Evolutionary conservation across 2,888 invertebrate species (phyloP).

Genomic region (Hermodice carunculata): DNA sequence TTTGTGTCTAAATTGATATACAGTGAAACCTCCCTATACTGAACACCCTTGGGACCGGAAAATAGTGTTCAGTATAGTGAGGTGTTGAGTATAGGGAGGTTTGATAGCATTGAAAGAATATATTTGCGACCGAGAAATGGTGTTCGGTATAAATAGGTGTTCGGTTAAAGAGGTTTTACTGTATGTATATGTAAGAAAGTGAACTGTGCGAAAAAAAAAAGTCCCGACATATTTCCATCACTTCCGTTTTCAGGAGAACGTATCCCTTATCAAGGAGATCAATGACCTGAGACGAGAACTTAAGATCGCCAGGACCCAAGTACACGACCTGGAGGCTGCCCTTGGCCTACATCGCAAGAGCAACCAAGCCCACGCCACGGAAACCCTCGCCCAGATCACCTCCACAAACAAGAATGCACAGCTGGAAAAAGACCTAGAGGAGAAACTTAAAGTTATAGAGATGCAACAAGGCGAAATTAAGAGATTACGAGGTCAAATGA

Average conservation of each 20-base stretch:
- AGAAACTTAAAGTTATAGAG: conserved; percentile 71
- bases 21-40: no score
- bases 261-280: conserved; percentile 81
- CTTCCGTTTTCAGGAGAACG: conserved; percentile 78
- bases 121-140: no score
- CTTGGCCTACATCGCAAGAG: conserved; percentile 66
- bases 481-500: conserved; percentile 60
- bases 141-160: no score
- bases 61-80: no score
- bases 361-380: conserved; percentile 49
- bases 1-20: no score
- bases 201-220: no score
- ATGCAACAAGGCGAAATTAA: conserved; percentile 72
- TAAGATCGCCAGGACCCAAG: conserved; percentile 77
- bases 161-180: no score
- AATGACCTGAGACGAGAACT: conserved; percentile 81
- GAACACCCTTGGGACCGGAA: no score
- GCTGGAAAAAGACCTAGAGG: conserved; percentile 77
- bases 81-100: no score
- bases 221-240: neutral
- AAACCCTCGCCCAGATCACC: conserved; percentile 67
- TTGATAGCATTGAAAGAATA: no score
- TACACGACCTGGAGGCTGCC: conserved; percentile 79
- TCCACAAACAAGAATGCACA: conserved; percentile 72
- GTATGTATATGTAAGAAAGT: no score